These are phyloP conservation scores for Latheticus oryzae DNA, from an alignment of 2,888 invertebrate genomes.

Conservation along the genomic window DNA sequence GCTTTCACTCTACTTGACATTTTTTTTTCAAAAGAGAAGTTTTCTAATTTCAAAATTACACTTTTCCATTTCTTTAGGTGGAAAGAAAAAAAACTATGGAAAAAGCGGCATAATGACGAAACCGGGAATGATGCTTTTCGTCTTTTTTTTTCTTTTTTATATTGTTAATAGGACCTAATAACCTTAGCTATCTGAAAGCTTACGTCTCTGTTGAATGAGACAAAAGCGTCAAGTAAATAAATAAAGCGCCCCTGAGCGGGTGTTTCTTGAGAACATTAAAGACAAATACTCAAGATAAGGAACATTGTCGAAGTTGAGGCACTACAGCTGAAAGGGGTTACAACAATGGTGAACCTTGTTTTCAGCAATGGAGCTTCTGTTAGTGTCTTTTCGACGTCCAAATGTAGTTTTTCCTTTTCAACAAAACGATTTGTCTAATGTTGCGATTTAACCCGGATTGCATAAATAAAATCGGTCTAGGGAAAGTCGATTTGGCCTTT, in stretches of 20 bases:
- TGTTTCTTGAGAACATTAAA: conserved; percentile 33
- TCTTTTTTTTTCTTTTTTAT: conserved; percentile 5
- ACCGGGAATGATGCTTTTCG: too few relatives aligned
- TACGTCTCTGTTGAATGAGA: conserved; percentile 10
- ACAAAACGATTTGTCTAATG: conserved; percentile 9
- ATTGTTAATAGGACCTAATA: conserved; percentile 21
- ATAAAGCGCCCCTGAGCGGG: conserved; percentile 32
- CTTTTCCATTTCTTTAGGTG: conserved; percentile 8
- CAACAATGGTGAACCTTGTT: conserved; percentile 26
- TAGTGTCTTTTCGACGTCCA: conserved; percentile 29
- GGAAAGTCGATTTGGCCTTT: conserved; percentile 13
- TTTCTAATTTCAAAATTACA: conserved; percentile 30
- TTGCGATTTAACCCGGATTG: not conserved
- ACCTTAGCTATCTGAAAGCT: conserved; percentile 15
- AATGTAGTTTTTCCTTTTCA: conserved; percentile 18
- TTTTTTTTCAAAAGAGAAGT: conserved; percentile 13
- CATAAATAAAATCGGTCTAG: conserved; percentile 12
- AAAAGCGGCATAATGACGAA: conserved; percentile 14
- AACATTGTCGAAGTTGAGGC: conserved; percentile 38
- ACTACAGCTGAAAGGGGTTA: conserved; percentile 29
- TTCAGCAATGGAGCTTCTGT: conserved; percentile 22
- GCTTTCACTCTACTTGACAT: conserved; percentile 1
- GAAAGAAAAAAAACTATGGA: conserved; percentile 9
- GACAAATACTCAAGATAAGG: conserved; percentile 41
- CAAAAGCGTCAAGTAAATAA: conserved; percentile 40